A percentile compares a stretch with the other conserved stretches of the same genome.
Conservation (phyloP, 2,888 invertebrate genomes). For the Drosophila greeni region DNA sequence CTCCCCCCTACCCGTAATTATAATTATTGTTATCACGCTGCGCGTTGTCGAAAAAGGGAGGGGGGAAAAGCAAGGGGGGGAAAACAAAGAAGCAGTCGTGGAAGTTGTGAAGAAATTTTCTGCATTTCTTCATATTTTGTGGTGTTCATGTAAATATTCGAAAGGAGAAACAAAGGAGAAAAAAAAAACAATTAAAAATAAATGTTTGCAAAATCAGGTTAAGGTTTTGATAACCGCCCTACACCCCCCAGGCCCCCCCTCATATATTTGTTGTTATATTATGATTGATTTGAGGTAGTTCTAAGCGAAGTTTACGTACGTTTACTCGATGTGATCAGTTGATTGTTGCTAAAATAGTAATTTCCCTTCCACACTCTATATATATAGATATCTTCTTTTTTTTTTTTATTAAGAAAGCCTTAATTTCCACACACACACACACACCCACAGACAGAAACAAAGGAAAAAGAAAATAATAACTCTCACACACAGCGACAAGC, state of each 20-base stretch:
- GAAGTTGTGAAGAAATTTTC: slow-evolving; percentile 29
- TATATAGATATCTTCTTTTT: slow-evolving; percentile 1
- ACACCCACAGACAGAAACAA: slow-evolving; percentile 21
- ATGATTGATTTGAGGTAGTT: slow-evolving; percentile 61
- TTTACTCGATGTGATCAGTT: slow-evolving; percentile 65
- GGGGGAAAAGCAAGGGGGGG: not conserved
- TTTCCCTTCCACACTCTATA: slow-evolving; percentile 25
- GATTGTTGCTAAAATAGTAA: slow-evolving; percentile 61
- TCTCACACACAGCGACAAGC: slow-evolving; percentile 34
- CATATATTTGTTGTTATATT: slow-evolving; percentile 66
- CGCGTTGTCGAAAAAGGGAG: slow-evolving; percentile 35
- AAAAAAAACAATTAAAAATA: not conserved
- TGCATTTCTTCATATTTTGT: slow-evolving; percentile 36
- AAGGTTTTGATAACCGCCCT: slow-evolving; percentile 41
- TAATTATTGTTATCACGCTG: slow-evolving; percentile 49
- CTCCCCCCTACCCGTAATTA: slow-evolving; percentile 18
- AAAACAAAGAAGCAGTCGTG: slow-evolving; percentile 14
- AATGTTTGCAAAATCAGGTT: slow-evolving; percentile 33
- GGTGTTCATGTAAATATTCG: slow-evolving; percentile 43
- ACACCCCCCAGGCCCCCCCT: slow-evolving; percentile 15
- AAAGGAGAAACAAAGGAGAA: slow-evolving; percentile 34
- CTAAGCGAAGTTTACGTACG: slow-evolving; percentile 50
- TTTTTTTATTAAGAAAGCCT: slow-evolving; percentile 32
- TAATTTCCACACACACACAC: slow-evolving; percentile 24
- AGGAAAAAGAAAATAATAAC: slow-evolving; percentile 14